Base-by-base conservation (phyloP, 2,113 vertebrate species). In the Rhynchopsitta pachyrhyncha region DNA sequence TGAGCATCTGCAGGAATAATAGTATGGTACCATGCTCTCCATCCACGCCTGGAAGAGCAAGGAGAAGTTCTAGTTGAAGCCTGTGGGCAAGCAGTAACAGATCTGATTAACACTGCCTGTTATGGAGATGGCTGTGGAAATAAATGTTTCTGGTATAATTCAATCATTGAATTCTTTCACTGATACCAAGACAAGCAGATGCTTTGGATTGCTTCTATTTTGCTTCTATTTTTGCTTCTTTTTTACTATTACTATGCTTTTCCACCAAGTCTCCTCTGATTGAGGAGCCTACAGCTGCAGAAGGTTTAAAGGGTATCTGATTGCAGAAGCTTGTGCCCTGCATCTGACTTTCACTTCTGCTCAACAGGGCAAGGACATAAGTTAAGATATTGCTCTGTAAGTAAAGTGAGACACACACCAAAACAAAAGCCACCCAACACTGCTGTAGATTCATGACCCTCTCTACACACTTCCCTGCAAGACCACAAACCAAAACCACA, bases 321-420 rank as follows among this genome's bases (percentile, higher is more conserved):
- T 41, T 47, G 74, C 69, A 95, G 73, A 94, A 92, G 78, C 31
- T 75, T 50, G 64, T 47, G 55, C 42, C 52, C 73, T 82, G 63
- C 66, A 73, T 42, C 90, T 94, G 77, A 55, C 82, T 93, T 90
- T 53, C 90, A 71, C 47, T 92, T 93, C 79, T 60, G 76, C 93
- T 75, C 76, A 67, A 39, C 42, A 53, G 66, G 49, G 79, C 55
- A 59, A 62, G 64, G 70, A 35, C 28, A 69, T 82, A 82, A 68
- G 27, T 59, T 60, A 69, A 42, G 27, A 50, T 28, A 37, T 16
- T 84, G 70, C 39, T 84, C 80, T 88, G 17, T 12, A 84, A 91
- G 66, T 55, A 76, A 93, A 93, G 53, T 13, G 24, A 86, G 16
- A 84, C 2, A 24, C 0, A 42, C 3, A 52, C 2, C 41, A 1